A percentile compares a stretch with the other conserved stretches of the same genome.
These are phyloP conservation scores for Cheilosia impressa DNA, from an alignment of 2,888 invertebrate genomes.

Conservation along the genomic window DNA sequence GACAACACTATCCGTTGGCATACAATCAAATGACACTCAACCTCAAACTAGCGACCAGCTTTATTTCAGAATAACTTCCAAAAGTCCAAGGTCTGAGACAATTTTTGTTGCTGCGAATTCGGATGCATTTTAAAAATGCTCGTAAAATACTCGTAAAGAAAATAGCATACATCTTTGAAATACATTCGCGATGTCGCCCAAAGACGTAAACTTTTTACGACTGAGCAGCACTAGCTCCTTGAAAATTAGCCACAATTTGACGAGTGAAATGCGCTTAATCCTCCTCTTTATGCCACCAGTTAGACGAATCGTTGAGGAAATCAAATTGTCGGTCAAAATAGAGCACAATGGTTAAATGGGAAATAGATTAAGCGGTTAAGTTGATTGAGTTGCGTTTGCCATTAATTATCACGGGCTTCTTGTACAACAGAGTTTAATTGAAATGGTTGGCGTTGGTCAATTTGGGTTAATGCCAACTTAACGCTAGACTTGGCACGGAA, in stretches of 20 bases:
- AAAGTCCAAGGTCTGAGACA: background rate
- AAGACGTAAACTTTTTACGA: constrained; percentile 21
- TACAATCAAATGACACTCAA: constrained; percentile 28
- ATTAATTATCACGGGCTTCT: background rate
- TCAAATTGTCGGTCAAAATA: background rate
- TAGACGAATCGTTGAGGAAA: background rate
- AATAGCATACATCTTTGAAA: constrained; percentile 4
- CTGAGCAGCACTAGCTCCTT: constrained; percentile 1
- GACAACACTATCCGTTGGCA: background rate
- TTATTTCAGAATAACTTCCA: constrained; percentile 18
- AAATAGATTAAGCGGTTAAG: constrained; percentile 9
- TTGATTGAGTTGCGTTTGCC: constrained; percentile 1
- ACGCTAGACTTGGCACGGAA: background rate
- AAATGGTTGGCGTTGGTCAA: constrained; percentile 2
- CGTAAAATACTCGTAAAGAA: constrained; percentile 12
- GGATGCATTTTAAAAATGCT: constrained; percentile 20
- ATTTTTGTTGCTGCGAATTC: background rate
- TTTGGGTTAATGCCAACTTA: background rate
- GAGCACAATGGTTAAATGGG: background rate
- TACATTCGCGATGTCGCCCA: background rate
- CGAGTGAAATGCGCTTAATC: constrained; percentile 7
- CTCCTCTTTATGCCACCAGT: background rate
- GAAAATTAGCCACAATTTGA: constrained; percentile 18
- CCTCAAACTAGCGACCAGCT: background rate
- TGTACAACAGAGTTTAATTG: constrained; percentile 17